Percentiles rank a stretch among this genome's conserved stretches.
phyloP scores from a whole-genome alignment of 2,113 vertebrate species.

The Thinocorus orbignyianus region DNA sequence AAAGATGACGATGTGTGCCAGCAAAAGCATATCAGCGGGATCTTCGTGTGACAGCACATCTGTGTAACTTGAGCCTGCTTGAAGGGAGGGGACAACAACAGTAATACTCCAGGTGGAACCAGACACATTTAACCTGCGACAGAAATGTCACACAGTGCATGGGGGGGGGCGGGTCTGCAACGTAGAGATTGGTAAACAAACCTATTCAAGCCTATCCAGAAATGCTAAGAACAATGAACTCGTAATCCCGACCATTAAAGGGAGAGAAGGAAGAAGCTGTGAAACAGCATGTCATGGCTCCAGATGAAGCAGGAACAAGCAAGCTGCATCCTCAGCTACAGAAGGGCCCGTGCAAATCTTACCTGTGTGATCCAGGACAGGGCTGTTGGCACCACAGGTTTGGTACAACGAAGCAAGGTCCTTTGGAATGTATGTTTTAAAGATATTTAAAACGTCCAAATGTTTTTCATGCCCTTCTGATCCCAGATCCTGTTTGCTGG shows the following conservation, averaged over 20 bases:
- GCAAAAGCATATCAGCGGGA: conserved; percentile 14
- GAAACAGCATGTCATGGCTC: neutral
- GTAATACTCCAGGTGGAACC: neutral
- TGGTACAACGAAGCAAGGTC: conserved; percentile 89
- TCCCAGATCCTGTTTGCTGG: conserved; percentile 76
- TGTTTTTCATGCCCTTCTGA: conserved; percentile 79
- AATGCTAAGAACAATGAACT: conserved; percentile 19
- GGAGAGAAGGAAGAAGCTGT: neutral
- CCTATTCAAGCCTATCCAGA: conserved; percentile 12
- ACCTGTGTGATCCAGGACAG: conserved; percentile 86
- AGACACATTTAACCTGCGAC: conserved; percentile 6
- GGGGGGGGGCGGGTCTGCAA: neutral
- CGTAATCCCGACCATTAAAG: neutral
- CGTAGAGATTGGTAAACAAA: conserved; percentile 11
- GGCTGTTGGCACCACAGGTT: conserved; percentile 84
- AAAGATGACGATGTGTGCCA: conserved; percentile 31
- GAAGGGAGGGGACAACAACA: conserved; percentile 30
- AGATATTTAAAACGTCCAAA: conserved; percentile 84
- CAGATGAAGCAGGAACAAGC: neutral
- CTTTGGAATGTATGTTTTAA: conserved; percentile 91
- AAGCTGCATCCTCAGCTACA: rapidly evolving
- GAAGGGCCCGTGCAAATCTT: conserved; percentile 30
- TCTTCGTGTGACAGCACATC: conserved; percentile 38
- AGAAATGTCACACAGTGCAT: neutral
- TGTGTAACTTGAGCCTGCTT: conserved; percentile 41